A percentile compares a stretch with the other conserved stretches of the same genome.
Conservation (phyloP, 2,113 vertebrate genomes). For the Daboia siamensis region DNA sequence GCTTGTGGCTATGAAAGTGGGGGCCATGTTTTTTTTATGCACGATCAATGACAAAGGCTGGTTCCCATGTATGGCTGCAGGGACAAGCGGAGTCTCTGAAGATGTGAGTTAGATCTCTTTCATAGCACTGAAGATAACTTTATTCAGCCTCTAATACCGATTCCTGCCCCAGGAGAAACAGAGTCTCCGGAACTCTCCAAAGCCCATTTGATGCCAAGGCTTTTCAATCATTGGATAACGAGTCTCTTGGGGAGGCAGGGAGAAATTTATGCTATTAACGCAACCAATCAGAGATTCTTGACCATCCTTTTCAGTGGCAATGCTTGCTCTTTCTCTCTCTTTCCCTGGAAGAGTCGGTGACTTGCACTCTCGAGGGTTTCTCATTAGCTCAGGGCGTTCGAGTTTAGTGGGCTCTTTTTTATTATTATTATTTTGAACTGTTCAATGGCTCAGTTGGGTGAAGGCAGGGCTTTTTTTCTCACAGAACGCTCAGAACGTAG, state of each 20-base stretch:
- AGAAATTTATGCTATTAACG: background rate
- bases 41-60: slow-evolving; percentile 25
- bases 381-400: slow-evolving; percentile 41
- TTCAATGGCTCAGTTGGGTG: background rate
- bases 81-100: slow-evolving; percentile 32
- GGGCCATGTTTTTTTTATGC: slow-evolving; percentile 6
- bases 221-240: slow-evolving; percentile 60
- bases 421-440: background rate
- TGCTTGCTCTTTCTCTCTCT: background rate
- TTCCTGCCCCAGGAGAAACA: slow-evolving; percentile 53
- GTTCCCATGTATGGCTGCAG: slow-evolving; percentile 16
- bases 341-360: background rate
- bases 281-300: slow-evolving; percentile 37
- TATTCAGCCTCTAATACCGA: slow-evolving; percentile 59
- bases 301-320: slow-evolving; percentile 20
- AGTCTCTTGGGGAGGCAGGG: slow-evolving; percentile 42
- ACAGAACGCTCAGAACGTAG: too few relatives aligned
- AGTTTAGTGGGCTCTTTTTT: slow-evolving; percentile 26
- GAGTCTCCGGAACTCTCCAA: slow-evolving; percentile 51
- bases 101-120: slow-evolving; percentile 35
- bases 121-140: slow-evolving; percentile 45
- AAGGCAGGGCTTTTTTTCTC: too few relatives aligned
- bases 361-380: slow-evolving; percentile 37
- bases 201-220: slow-evolving; percentile 57
- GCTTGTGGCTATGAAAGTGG: background rate